phyloP scores from a whole-genome alignment of 1,140 invertebrate species.

The Galendromus occidentalis region DNA sequence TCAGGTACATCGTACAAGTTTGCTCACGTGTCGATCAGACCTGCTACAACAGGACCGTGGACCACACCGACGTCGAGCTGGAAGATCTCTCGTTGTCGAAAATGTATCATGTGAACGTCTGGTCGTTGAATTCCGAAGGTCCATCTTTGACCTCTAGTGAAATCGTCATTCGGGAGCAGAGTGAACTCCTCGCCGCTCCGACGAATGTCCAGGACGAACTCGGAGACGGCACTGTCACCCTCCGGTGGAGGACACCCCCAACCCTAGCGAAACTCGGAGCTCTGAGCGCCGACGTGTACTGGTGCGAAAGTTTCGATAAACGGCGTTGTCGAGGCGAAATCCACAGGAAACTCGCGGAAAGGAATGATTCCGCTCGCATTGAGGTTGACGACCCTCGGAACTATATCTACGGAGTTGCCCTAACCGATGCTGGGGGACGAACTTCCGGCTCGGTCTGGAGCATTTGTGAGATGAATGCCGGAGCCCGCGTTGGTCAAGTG shows the following conservation, averaged over 20 bases:
- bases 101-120: neutral
- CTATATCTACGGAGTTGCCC: neutral
- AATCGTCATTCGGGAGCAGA: neutral
- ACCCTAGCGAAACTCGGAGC: neutral
- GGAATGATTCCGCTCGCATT: neutral
- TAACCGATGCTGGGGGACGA: neutral
- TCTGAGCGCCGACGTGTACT: neutral
- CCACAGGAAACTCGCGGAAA: neutral
- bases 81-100: neutral
- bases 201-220: neutral
- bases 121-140: neutral
- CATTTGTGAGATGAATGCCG: neutral
- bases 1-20: neutral
- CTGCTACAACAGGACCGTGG: neutral
- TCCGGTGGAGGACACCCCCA: neutral
- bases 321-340: neutral
- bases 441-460: neutral
- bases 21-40: neutral
- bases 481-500: neutral
- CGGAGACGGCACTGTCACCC: neutral
- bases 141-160: neutral
- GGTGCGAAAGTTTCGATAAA: neutral
- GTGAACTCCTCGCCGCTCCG: neutral
- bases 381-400: neutral
- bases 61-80: neutral